phyloP scores from a whole-genome alignment of 2,113 vertebrate genomes.

The Fulica atra region DNA sequence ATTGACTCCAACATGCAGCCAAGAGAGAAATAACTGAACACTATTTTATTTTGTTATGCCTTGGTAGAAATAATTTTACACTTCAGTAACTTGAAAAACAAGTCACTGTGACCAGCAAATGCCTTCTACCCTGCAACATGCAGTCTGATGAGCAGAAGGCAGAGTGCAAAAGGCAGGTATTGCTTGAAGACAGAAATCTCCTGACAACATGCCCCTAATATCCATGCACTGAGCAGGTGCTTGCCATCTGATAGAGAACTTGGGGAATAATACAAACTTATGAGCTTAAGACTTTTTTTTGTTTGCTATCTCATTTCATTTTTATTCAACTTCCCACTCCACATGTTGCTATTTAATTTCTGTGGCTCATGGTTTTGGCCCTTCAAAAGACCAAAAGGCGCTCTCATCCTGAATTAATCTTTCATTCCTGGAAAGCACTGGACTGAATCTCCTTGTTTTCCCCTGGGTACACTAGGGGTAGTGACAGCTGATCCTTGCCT shows the following conservation, averaged over 20 bases:
- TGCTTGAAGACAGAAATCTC: background rate
- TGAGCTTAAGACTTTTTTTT: background rate
- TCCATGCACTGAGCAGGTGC: background rate
- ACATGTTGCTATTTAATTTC: background rate
- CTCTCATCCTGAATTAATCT: background rate
- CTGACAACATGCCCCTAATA: background rate
- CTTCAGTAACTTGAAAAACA: background rate
- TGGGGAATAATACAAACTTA: background rate
- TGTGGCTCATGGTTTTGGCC: background rate
- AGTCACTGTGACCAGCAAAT: background rate
- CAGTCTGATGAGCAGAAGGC: background rate
- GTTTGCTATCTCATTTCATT: background rate
- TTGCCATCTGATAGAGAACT: background rate
- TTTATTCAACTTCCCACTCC: background rate
- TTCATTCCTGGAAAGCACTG: constrained; percentile 19
- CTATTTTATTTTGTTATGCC: background rate
- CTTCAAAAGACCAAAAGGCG: background rate
- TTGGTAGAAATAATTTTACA: background rate
- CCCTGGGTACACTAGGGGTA: background rate
- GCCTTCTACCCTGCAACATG: background rate
- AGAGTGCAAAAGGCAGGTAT: background rate
- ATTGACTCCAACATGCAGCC: background rate
- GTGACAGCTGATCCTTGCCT: background rate
- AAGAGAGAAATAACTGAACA: background rate
- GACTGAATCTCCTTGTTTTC: background rate